Percentiles rank a stretch among this genome's conserved stretches.
Conservation (phyloP, 1,140 invertebrate genomes). For the Micrasema longulum region DNA sequence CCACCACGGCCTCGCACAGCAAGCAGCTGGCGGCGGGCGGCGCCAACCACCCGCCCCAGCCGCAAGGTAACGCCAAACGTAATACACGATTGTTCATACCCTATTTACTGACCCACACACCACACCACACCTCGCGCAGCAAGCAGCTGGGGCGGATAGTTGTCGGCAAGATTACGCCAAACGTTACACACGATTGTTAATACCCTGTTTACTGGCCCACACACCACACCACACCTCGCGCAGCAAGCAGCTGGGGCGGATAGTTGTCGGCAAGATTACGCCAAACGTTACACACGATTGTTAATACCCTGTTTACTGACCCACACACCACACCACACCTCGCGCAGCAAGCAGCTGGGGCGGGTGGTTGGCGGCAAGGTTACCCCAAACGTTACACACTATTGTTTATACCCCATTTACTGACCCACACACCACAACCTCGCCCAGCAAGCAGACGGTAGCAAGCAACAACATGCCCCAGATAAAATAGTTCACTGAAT, state of each 20-base stretch:
- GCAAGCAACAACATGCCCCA: no score
- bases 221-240: conserved; percentile 77
- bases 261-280: conserved; percentile 75
- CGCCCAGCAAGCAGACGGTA: no score
- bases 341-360: conserved; percentile 79
- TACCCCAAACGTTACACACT: conserved; percentile 68
- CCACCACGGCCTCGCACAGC: conserved; percentile 83
- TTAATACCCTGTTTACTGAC: conserved; percentile 30
- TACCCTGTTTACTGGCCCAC: conserved; percentile 4
- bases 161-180: conserved; percentile 74
- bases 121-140: conserved; percentile 82
- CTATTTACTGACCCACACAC: conserved; percentile 14
- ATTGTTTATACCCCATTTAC: conserved; percentile 45
- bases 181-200: conserved; percentile 63
- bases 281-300: conserved; percentile 66
- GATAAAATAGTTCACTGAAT: no score
- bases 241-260: conserved; percentile 76
- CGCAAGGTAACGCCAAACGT: conserved; percentile 73
- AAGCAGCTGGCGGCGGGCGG: conserved; percentile 74
- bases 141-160: conserved; percentile 75
- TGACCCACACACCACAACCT: conserved; percentile 26
- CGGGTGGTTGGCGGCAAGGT: conserved; percentile 76
- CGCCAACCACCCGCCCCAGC: conserved; percentile 75
- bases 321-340: conserved; percentile 73
- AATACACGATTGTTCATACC: conserved; percentile 58